Percentiles rank a stretch among this genome's conserved stretches.
These are phyloP conservation scores for Danaus plexippus DNA, from an alignment of 1,140 invertebrate species.

Conservation along the genomic window DNA sequence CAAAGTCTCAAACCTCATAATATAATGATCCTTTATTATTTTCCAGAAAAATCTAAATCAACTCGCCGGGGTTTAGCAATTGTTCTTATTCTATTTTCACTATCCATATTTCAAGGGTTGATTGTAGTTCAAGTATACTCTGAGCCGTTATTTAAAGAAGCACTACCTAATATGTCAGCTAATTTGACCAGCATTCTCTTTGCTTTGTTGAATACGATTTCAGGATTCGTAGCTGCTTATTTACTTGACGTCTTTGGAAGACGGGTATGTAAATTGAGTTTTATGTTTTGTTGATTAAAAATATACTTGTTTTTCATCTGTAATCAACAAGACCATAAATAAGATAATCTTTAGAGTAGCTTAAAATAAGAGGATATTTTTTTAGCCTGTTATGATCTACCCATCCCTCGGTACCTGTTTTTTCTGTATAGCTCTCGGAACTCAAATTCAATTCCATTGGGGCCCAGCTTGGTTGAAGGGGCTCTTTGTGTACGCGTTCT, in stretches of 20 bases:
- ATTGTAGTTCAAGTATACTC: conserved; percentile 40
- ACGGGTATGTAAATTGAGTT: conserved; percentile 33
- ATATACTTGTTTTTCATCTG: too few species aligned
- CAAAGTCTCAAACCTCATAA: too few species aligned
- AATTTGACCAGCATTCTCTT: conserved; percentile 42
- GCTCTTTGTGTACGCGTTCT: conserved; percentile 37
- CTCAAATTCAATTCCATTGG: conserved; percentile 45
- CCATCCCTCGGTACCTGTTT: conserved; percentile 30
- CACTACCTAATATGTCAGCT: conserved; percentile 39
- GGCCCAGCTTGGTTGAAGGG: conserved; percentile 44
- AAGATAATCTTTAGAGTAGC: not conserved
- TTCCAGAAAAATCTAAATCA: too few species aligned
- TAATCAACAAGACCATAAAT: too few species aligned
- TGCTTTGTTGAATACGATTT: conserved; percentile 27
- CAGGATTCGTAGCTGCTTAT: conserved; percentile 31
- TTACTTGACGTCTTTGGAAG: conserved; percentile 38
- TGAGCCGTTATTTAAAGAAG: conserved; percentile 36
- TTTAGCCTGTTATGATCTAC: conserved; percentile 46
- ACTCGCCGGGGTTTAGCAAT: too few species aligned
- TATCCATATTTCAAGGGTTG: conserved; percentile 35
- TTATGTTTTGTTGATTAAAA: not conserved
- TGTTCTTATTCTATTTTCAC: too few species aligned
- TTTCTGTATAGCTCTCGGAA: conserved; percentile 35
- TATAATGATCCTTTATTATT: too few species aligned
- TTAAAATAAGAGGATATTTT: conserved; percentile 6